Evolutionary conservation across 2,797 vertebrate species (phyloP).

Genomic region (Onychomys arenicola): DNA sequence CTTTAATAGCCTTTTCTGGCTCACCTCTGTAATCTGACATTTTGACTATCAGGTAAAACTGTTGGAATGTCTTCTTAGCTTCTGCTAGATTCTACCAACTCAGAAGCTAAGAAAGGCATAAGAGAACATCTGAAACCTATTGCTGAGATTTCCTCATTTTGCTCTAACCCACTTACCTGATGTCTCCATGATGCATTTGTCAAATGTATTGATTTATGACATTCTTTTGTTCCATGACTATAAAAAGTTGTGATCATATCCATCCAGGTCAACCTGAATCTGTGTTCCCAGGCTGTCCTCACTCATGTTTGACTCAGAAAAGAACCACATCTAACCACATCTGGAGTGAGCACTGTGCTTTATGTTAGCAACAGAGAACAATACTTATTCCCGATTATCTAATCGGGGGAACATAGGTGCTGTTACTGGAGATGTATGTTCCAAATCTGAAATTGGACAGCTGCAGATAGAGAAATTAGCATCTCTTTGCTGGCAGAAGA

Average conservation of each 20-base stretch:
- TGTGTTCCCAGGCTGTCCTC: neutral
- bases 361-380: neutral
- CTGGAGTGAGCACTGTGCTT: neutral
- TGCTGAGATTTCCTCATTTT: neutral
- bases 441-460: constrained; percentile 21
- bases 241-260: neutral
- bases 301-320: neutral
- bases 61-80: neutral
- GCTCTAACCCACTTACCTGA: neutral
- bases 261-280: neutral
- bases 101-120: neutral
- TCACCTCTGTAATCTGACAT: neutral
- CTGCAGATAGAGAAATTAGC: constrained; percentile 31
- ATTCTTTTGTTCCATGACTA: neutral
- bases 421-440: constrained; percentile 5
- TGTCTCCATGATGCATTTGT: neutral
- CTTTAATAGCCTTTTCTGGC: neutral
- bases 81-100: neutral
- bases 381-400: constrained; percentile 27
- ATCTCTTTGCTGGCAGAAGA: neutral
- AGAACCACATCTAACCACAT: neutral
- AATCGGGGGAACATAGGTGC: neutral
- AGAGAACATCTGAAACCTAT: neutral
- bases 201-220: neutral
- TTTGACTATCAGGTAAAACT: neutral